These are phyloP conservation scores for Menidia menidia DNA, from an alignment of 2,797 vertebrate genomes.

Conservation along the genomic window DNA sequence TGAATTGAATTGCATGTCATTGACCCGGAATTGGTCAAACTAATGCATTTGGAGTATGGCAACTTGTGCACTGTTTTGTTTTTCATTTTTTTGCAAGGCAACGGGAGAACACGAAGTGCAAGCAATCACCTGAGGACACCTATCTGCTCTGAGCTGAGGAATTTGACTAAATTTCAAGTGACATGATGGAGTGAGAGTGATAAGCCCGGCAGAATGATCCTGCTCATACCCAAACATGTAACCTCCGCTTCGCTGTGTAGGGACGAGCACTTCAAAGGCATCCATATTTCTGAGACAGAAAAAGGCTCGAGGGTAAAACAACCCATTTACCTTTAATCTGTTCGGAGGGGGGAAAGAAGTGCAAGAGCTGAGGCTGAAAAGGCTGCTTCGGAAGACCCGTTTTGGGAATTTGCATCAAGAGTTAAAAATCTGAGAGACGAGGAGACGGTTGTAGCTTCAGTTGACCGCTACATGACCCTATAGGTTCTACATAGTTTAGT, in stretches of 20 bases:
- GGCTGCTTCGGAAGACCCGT: constrained; percentile 40
- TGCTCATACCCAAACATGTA: constrained; percentile 61
- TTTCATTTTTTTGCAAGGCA: constrained; percentile 4
- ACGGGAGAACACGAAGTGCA: constrained; percentile 32
- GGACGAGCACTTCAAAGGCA: constrained; percentile 67
- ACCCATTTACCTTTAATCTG: constrained; percentile 74
- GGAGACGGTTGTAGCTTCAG: constrained; percentile 26
- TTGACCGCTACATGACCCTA: constrained; percentile 64
- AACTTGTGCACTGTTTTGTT: background rate
- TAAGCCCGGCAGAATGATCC: constrained; percentile 62
- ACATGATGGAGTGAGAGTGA: constrained; percentile 52
- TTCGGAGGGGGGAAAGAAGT: constrained; percentile 47
- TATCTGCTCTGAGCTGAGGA: constrained; percentile 51
- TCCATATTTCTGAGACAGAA: constrained; percentile 78
- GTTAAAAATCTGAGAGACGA: constrained; percentile 33
- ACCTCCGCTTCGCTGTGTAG: constrained; percentile 41
- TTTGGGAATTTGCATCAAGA: constrained; percentile 29
- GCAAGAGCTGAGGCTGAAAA: constrained; percentile 35
- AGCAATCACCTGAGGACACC: constrained; percentile 49
- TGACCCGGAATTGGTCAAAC: constrained; percentile 20
- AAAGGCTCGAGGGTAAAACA: constrained; percentile 66
- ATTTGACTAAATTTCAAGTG: constrained; percentile 53
- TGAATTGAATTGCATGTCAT: background rate
- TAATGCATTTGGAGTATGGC: constrained; percentile 4
- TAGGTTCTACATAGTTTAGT: background rate